phyloP scores from a whole-genome alignment of 2,797 vertebrate species.

The Lacerta viridis region DNA sequence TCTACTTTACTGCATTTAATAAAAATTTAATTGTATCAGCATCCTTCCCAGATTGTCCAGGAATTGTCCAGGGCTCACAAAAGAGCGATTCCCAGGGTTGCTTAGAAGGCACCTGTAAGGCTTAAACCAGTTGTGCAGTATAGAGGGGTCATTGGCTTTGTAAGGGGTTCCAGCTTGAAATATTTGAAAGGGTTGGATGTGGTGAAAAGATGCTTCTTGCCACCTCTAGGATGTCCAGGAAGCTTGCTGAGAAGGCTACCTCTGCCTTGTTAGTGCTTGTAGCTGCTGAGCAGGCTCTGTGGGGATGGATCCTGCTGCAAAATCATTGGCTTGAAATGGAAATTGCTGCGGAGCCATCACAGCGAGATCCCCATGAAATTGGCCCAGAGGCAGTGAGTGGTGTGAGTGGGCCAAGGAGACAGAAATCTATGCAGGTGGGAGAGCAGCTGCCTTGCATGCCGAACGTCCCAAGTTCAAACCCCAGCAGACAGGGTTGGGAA shows the following conservation, averaged over 20 bases:
- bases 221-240: not conserved
- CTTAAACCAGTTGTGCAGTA: not conserved
- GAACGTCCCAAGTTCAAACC: not conserved
- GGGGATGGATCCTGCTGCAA: not conserved
- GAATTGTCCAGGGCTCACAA: too few relatives aligned
- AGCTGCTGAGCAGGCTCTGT: not conserved
- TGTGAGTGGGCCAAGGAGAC: not conserved
- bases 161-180: not conserved
- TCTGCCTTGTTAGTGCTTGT: not conserved
- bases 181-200: not conserved
- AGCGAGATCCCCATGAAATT: not conserved
- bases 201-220: not conserved
- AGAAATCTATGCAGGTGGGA: not conserved
- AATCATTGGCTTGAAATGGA: not conserved
- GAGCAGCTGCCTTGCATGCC: not conserved
- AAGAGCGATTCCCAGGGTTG: not conserved
- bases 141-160: not conserved
- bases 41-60: not conserved
- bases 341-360: not conserved
- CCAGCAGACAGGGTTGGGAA: not conserved
- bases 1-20: too few relatives aligned
- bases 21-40: not conserved
- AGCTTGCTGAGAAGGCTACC: not conserved
- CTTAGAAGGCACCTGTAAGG: not conserved
- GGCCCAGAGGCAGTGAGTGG: not conserved